Conservation (phyloP, 2,797 vertebrate species). For the Silurus lanzhouensis region DNA sequence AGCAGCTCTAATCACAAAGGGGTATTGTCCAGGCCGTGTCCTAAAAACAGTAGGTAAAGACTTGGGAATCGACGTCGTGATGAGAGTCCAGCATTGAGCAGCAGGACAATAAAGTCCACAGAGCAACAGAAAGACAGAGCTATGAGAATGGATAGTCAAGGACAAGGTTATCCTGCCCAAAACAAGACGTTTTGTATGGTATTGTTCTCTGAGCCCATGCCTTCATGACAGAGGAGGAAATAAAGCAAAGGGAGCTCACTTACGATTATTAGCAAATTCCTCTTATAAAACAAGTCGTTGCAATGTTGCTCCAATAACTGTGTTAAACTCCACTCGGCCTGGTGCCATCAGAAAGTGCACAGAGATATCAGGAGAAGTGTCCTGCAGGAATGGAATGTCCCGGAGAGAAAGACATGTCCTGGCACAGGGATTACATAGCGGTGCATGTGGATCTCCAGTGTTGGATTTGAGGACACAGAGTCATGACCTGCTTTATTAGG, state of each 20-base stretch:
- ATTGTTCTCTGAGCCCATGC: constrained; percentile 23
- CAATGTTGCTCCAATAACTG: background rate
- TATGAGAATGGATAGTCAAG: constrained; percentile 33
- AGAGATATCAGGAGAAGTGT: constrained; percentile 1
- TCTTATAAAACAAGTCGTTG: background rate
- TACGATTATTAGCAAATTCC: background rate
- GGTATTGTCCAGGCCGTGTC: constrained; percentile 53
- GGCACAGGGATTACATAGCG: constrained; percentile 39
- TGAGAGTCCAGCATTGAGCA: constrained; percentile 51
- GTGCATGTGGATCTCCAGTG: background rate
- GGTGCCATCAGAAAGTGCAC: constrained; percentile 1
- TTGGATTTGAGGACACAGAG: constrained; percentile 2
- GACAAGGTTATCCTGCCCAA: constrained; percentile 39
- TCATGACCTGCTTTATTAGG: constrained; percentile 25
- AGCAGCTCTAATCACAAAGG: constrained; percentile 59
- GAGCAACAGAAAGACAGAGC: constrained; percentile 31
- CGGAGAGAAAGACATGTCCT: background rate
- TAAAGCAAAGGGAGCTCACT: constrained; percentile 14
- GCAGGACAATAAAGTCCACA: constrained; percentile 46
- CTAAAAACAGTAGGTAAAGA: constrained; percentile 44
- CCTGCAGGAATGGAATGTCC: constrained; percentile 28
- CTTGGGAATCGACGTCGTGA: constrained; percentile 54
- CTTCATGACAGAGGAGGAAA: constrained; percentile 31
- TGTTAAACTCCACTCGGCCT: background rate
- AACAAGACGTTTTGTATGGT: constrained; percentile 17